phyloP scores from a whole-genome alignment of 2,113 vertebrate species.

The Rhea pennata region DNA sequence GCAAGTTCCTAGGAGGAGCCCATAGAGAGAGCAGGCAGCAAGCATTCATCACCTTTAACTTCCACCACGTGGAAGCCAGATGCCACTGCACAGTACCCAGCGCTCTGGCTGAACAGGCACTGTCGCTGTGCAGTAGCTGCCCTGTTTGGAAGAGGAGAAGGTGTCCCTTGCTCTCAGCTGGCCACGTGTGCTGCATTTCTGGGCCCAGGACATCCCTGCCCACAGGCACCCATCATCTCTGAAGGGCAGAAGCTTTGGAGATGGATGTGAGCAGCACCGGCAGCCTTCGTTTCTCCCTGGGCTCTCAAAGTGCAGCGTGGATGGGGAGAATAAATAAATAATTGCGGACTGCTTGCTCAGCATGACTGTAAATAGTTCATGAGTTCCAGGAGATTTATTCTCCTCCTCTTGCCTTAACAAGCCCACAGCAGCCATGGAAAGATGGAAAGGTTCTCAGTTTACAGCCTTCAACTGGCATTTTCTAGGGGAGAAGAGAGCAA shows the following conservation, averaged over 20 bases:
- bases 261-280: background rate
- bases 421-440: background rate
- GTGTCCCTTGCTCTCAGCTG: no score
- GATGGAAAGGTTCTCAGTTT: background rate
- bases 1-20: background rate
- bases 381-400: conserved; percentile 38
- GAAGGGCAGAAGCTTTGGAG: fast-evolving
- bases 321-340: conserved; percentile 47
- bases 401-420: background rate
- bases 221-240: fast-evolving
- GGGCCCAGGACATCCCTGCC: background rate
- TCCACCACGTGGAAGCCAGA: background rate
- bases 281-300: background rate
- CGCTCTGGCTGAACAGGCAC: background rate
- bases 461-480: fast-evolving
- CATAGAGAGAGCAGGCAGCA: fast-evolving
- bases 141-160: no score
- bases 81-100: background rate
- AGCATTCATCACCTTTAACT: background rate
- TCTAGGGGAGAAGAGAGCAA: fast-evolving
- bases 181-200: fast-evolving
- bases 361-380: conserved; percentile 21
- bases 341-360: conserved; percentile 7
- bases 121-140: no score
- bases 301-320: background rate